Evolutionary conservation across 2,113 vertebrate species (phyloP), one percentile per base, ranked within the genome.

Genomic region (Istiophorus platypterus): DNA sequence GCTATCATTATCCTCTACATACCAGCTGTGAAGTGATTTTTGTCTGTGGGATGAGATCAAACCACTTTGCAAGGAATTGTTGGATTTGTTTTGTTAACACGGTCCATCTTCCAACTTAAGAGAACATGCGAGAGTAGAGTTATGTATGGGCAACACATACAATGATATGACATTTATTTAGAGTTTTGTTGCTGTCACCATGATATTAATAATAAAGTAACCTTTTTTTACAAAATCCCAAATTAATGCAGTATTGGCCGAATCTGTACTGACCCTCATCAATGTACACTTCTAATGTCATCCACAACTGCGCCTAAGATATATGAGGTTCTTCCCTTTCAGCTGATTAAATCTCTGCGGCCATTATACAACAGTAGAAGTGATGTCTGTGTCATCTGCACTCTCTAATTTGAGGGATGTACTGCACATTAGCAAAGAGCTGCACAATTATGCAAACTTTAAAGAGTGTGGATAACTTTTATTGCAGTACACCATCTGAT

Each of bases 361-460:
- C 68, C 52, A 75, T 81, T 72, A 64, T 37, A 59, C 56, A 89
- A 78, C 65, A 75, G 67, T 41, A 70, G 58, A 12, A 71, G 29
- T 74, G 69, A 85, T 86, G 71, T 59, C 52, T 70, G 71, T 86
- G 82, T 75, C 74, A 84, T 89, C 78, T 81, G 70, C 47, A 72
- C 42, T 1, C 4, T 79, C 57, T 72, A 75, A 81, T 78, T 78
- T 84, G 66, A 81, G 56, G 34, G 51, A 85, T 83, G 57, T 80
- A 41, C 58, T 52, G 37, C 64, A 76, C 42, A 71, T 71, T 81
- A 61, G 20, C 27, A 78, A 73, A 78, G 57, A 76, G 80, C 70
- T 67, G 58, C 39, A 64, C 59, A 72, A 62, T 78, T 75, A 75
- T 68, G 56, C 56, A 78, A 66, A 79, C 49, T 71, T 88, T 58